Evolutionary conservation across 35 echinoderm and acorn worm species (phyloP), one percentile per base, ranked within the genome.

Genomic region (Eucidaris tribuloides): DNA sequence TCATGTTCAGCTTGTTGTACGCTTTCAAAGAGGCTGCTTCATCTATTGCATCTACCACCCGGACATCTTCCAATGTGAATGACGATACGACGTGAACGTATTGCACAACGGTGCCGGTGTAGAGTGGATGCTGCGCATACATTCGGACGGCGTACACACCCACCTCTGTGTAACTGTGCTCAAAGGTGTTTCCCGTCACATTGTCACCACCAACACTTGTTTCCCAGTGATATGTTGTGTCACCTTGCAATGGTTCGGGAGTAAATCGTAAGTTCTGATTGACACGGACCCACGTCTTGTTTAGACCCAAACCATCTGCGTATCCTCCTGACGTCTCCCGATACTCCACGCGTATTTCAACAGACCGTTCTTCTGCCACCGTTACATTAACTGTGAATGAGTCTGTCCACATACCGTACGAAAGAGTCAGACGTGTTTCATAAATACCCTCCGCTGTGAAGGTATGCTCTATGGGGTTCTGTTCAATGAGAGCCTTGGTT

Each of bases 1-100:
- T 74, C 18, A 74, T 74, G 68, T 74, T 74, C 28, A 74, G 41
- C 37, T 74, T 74, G 34, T 60, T 81, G 40, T 88, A 42, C 3
- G 76, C 15, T 37, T 58, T 64, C 15, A 88, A 36, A 28, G 49
- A 17, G 13, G 58, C 66, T 23, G n/a, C 55, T 6, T 50, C 14
- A 66, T 78, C 81, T 41, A 76, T 62, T 3, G 68, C 38, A 24
- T 80, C 29, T 11, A 81, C n/a, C 4, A 88, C 44, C 3, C 23
- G 28, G 17, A 88, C 42, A 9, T 38, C 59, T 22, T 38, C 41
- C 15, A 74, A 74, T 2, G 33, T 44, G 30, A 74, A 74, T 44
- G 35, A 22, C 25, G 68, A 65, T 20, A 36, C 30, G 28, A 80
- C 30, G 24, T 58, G 42, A 30, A 36, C 5, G 55, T 59, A 65